These are phyloP conservation scores for Miniopterus natalensis DNA, from an alignment of 2,113 vertebrate species.

Conservation along the genomic window DNA sequence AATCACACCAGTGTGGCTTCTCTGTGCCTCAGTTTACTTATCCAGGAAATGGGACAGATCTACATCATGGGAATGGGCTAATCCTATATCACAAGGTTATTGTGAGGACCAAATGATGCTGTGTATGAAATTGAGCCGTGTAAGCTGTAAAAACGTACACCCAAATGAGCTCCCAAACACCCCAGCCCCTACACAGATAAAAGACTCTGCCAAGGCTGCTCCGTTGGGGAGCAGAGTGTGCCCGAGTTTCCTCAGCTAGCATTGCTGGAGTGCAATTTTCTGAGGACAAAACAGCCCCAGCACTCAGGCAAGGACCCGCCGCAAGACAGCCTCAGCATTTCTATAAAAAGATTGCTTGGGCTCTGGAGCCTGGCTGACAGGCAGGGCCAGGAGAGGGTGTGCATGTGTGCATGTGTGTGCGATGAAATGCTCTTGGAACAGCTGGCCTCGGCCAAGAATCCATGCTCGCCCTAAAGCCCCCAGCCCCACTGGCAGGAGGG, in stretches of 20 bases:
- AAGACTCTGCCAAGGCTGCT: background rate
- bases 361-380: conserved; percentile 68
- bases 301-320: conserved; percentile 34
- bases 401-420: conserved; percentile 2
- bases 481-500: conserved; percentile 8
- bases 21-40: conserved; percentile 55
- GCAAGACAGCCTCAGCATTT: conserved; percentile 77
- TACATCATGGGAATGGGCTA: background rate
- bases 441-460: conserved; percentile 61
- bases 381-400: conserved; percentile 51
- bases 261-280: conserved; percentile 14
- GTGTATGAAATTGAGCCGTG: background rate
- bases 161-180: background rate
- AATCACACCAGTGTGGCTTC: background rate
- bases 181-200: background rate
- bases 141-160: background rate
- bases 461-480: conserved; percentile 65
- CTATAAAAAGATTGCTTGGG: conserved; percentile 79
- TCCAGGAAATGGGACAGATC: conserved; percentile 18
- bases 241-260: background rate
- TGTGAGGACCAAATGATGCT: background rate
- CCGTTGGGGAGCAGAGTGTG: background rate
- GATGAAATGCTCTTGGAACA: conserved; percentile 65
- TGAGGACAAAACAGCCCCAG: conserved; percentile 66
- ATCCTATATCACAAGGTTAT: background rate